A percentile compares a stretch with the other conserved stretches of the same genome.
Evolutionary conservation across 2,113 vertebrate genomes (phyloP).

Genomic region (Canis aureus): DNA sequence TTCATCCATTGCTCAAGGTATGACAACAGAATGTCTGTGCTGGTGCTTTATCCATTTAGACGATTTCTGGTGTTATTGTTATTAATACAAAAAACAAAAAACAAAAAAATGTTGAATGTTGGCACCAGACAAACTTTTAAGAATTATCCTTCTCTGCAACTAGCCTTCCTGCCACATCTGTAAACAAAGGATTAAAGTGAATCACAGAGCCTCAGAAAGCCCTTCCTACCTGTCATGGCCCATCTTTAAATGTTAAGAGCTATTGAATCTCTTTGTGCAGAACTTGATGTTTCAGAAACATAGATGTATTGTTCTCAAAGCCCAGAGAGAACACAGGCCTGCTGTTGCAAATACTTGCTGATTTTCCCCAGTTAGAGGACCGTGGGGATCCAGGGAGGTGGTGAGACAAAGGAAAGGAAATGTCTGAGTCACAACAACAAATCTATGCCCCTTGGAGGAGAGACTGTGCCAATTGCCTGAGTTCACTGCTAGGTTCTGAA

Average conservation of each 20-base stretch:
- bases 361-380: background rate
- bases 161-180: background rate
- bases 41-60: background rate
- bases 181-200: slow-evolving; percentile 45
- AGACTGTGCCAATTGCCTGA: slow-evolving; percentile 74
- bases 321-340: slow-evolving; percentile 7
- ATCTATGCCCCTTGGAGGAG: slow-evolving; percentile 65
- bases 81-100: slow-evolving; percentile 1
- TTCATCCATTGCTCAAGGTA: background rate
- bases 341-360: background rate
- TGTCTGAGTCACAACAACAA: slow-evolving; percentile 78
- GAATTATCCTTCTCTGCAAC: background rate
- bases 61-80: background rate
- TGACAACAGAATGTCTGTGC: background rate
- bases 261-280: background rate
- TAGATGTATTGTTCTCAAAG: background rate
- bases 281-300: slow-evolving; percentile 43
- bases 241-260: background rate
- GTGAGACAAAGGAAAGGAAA: slow-evolving; percentile 69
- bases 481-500: slow-evolving; percentile 80
- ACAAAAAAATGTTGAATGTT: background rate
- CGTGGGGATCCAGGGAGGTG: background rate
- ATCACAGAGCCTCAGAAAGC: background rate
- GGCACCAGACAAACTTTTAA: background rate
- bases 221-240: background rate